phyloP scores from a whole-genome alignment of 2,888 invertebrate genomes.

The Cheilosia vulpina region DNA sequence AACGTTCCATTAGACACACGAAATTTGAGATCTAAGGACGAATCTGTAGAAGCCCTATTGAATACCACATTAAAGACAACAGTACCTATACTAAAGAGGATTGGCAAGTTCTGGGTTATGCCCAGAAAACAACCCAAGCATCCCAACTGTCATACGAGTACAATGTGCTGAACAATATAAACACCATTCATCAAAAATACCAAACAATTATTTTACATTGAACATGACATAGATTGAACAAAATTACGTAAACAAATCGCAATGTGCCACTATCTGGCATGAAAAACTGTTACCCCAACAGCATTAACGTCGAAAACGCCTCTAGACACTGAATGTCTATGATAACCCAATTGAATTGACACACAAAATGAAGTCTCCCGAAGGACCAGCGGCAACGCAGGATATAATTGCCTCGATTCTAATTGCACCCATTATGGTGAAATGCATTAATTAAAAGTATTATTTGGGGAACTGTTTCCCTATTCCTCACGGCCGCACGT shows the following conservation, averaged over 20 bases:
- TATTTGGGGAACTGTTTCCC: constrained; percentile 16
- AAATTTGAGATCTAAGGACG: too few relatives aligned
- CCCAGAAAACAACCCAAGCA: too few relatives aligned
- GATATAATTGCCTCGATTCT: background rate
- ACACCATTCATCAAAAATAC: too few relatives aligned
- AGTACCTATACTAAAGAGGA: too few relatives aligned
- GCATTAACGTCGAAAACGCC: background rate
- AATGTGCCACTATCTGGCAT: background rate
- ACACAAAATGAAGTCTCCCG: constrained; percentile 8
- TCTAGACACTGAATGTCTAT: background rate
- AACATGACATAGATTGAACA: too few relatives aligned
- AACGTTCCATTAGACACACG: too few relatives aligned
- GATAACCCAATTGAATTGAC: constrained; percentile 11
- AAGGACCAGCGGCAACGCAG: constrained; percentile 1
- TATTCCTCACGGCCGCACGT: background rate
- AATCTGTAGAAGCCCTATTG: too few relatives aligned
- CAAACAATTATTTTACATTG: too few relatives aligned
- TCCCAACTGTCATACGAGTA: too few relatives aligned
- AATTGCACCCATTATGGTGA: constrained; percentile 5
- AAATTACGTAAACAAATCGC: background rate
- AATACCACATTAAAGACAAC: too few relatives aligned
- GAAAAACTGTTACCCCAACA: background rate
- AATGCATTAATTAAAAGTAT: constrained; percentile 33
- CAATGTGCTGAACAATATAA: too few relatives aligned
- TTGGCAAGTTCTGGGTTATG: too few relatives aligned